A percentile compares a stretch with the other conserved stretches of the same genome.
Evolutionary conservation across 2,888 invertebrate genomes (phyloP).

Genomic region (Melinaea marsaeus): DNA sequence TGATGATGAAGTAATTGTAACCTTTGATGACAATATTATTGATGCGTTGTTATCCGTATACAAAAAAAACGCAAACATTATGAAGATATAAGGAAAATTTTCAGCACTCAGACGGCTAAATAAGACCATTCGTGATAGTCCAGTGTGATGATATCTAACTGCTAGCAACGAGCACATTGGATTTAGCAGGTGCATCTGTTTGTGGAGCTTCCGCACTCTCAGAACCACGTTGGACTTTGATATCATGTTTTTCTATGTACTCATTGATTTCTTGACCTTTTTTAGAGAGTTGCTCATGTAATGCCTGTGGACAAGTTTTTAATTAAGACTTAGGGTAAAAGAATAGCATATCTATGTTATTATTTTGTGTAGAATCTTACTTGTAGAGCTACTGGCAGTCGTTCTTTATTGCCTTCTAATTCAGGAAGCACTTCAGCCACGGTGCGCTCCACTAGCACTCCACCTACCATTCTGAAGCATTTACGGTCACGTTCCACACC

Average conservation of each 20-base stretch:
- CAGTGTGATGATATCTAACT: conserved; percentile 35
- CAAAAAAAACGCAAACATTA: too few species aligned
- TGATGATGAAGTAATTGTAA: too few species aligned
- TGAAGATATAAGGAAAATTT: too few species aligned
- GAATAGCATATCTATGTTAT: not conserved
- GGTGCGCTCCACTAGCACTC: conserved; percentile 93
- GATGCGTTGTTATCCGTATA: too few species aligned
- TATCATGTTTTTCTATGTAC: conserved; percentile 93
- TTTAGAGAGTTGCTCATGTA: conserved; percentile 83
- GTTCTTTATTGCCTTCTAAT: conserved; percentile 86
- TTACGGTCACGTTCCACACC: conserved; percentile 89
- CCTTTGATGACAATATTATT: too few species aligned
- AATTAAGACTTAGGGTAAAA: not conserved
- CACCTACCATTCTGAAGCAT: conserved; percentile 96
- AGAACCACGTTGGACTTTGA: conserved; percentile 81
- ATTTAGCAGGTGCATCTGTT: conserved; percentile 48
- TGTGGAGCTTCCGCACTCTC: conserved; percentile 44
- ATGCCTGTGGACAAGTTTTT: conserved; percentile 9
- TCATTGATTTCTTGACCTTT: conserved; percentile 95
- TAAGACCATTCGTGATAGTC: too few species aligned
- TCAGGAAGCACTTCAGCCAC: conserved; percentile 94
- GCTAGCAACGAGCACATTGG: conserved; percentile 77
- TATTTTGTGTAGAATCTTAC: conserved; percentile 32
- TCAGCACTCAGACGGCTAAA: too few species aligned
- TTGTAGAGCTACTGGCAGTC: conserved; percentile 87